Conservation (phyloP, 2,113 vertebrate species). For the Larimichthys crocea region DNA sequence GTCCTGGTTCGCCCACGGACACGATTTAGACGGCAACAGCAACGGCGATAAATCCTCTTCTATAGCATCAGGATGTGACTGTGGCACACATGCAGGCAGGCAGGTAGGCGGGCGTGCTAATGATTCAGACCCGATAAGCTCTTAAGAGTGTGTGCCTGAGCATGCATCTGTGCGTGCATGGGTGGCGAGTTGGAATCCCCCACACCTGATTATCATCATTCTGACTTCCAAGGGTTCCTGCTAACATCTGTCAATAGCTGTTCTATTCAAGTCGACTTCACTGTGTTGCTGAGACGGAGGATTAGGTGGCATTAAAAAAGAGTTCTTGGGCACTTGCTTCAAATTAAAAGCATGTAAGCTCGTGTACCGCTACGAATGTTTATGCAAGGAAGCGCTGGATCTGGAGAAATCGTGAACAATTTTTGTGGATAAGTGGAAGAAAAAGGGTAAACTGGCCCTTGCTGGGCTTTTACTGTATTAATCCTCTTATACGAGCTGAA, state of each 20-base stretch:
- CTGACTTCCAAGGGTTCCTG: conserved; percentile 61
- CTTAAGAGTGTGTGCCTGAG: conserved; percentile 47
- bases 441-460: conserved; percentile 41
- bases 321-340: conserved; percentile 38
- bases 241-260: conserved; percentile 69
- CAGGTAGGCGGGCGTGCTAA: conserved; percentile 23
- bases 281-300: conserved; percentile 45
- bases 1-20: conserved; percentile 40
- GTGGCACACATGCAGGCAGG: conserved; percentile 29
- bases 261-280: conserved; percentile 41
- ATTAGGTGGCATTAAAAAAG: conserved; percentile 65
- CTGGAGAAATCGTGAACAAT: conserved; percentile 44
- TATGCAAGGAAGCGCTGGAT: conserved; percentile 39
- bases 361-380: conserved; percentile 39
- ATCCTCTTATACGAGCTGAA: conserved; percentile 67
- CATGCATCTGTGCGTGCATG: conserved; percentile 35
- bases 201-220: conserved; percentile 66
- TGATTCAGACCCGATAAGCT: conserved; percentile 60
- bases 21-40: conserved; percentile 23
- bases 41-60: conserved; percentile 45
- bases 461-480: conserved; percentile 45
- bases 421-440: conserved; percentile 56
- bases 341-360: conserved; percentile 57
- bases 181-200: conserved; percentile 48
- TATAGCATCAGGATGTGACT: conserved; percentile 20